These are phyloP conservation scores for Accipiter cooperii DNA, from an alignment of 2,113 vertebrate species.

Conservation along the genomic window DNA sequence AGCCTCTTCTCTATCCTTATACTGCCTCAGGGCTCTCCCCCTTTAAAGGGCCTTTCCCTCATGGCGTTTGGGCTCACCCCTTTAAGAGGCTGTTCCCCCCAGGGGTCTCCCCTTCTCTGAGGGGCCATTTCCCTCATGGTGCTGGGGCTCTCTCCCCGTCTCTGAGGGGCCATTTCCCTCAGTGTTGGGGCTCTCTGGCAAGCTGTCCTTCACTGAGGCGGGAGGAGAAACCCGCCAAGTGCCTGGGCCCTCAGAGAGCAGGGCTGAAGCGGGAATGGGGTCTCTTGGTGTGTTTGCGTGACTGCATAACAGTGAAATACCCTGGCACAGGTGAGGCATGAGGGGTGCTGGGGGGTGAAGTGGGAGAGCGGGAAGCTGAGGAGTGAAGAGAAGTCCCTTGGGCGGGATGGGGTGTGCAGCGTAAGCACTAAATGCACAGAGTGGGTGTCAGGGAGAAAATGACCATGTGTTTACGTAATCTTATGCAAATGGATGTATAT, in stretches of 20 bases:
- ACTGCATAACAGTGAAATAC: rapidly evolving
- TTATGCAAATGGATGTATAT: conserved; percentile 2
- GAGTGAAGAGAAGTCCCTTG: rapidly evolving
- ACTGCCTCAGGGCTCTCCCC: rapidly evolving
- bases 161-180: rapidly evolving
- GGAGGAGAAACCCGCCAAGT: rapidly evolving
- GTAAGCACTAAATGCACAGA: rapidly evolving
- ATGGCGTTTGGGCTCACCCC: rapidly evolving
- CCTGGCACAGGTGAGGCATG: rapidly evolving
- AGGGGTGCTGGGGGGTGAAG: rapidly evolving
- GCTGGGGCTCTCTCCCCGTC: rapidly evolving
- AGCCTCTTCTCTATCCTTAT: rapidly evolving
- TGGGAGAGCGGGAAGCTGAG: rapidly evolving
- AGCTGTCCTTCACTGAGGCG: neutral
- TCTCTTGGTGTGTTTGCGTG: rapidly evolving
- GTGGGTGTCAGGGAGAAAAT: neutral
- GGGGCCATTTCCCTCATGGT: rapidly evolving
- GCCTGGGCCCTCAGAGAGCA: neutral
- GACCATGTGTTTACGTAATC: neutral
- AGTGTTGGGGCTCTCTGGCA: rapidly evolving
- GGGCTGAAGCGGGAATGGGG: rapidly evolving
- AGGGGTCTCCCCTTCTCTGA: too few species aligned
- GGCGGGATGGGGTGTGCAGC: neutral
- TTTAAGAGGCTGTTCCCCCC: neutral
- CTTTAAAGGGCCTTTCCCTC: neutral